Evolutionary conservation across 2,888 invertebrate genomes (phyloP).

Genomic region (Morinoia aosen): DNA sequence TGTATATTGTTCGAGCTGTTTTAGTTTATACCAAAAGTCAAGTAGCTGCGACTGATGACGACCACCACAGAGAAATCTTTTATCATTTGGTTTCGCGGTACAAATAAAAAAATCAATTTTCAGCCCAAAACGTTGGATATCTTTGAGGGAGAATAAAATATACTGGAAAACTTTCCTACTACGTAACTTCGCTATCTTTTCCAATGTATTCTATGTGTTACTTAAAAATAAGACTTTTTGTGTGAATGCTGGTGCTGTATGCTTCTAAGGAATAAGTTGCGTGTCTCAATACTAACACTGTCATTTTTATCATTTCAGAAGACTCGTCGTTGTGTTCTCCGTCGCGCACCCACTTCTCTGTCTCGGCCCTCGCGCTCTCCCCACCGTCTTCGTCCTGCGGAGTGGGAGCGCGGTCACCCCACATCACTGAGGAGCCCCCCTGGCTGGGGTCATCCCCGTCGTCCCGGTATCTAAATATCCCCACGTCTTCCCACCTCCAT

Average conservation of each 20-base stretch:
- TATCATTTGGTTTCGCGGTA: too few relatives aligned
- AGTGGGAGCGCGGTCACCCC: background rate
- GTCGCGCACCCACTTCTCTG: background rate
- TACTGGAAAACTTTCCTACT: too few relatives aligned
- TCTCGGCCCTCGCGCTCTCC: slow-evolving; percentile 3
- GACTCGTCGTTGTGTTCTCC: background rate
- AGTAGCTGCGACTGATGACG: too few relatives aligned
- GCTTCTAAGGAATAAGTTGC: background rate
- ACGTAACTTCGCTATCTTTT: too few relatives aligned
- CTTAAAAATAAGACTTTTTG: too few relatives aligned
- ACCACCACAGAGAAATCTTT: too few relatives aligned
- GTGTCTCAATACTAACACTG: background rate
- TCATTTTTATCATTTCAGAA: background rate
- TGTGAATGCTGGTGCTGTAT: background rate
- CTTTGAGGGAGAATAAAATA: too few relatives aligned
- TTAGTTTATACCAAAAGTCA: too few relatives aligned
- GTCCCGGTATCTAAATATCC: background rate
- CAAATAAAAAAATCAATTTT: too few relatives aligned
- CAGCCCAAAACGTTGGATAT: too few relatives aligned
- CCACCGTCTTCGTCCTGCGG: background rate
- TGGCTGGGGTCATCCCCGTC: background rate
- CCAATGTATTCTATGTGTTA: too few relatives aligned
- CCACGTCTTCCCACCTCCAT: background rate
- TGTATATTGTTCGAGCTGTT: too few relatives aligned
- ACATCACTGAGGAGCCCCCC: background rate